phyloP scores from a whole-genome alignment of 2,888 invertebrate species.

The Vanessa cardui region DNA sequence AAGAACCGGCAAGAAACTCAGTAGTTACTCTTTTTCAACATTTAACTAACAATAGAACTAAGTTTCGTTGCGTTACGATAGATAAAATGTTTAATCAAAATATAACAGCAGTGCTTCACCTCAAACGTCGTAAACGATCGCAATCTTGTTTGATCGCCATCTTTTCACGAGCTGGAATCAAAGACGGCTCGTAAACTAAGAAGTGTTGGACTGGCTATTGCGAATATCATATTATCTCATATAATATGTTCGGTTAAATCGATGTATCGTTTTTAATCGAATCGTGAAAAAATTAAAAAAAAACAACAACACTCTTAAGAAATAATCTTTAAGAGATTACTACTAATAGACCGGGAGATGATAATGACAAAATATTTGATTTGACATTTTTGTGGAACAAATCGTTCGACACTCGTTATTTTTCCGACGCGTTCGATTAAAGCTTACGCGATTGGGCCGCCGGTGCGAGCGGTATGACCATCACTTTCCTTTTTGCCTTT shows the following conservation, averaged over 20 bases:
- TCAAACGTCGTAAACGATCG: conserved; percentile 30
- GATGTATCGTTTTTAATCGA: not conserved
- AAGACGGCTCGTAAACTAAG: conserved; percentile 28
- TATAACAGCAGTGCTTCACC: conserved; percentile 9
- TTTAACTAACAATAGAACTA: not conserved
- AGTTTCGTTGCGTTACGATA: not conserved
- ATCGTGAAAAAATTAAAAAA: not conserved
- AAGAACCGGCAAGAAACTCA: too few relatives aligned
- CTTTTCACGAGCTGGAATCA: conserved; percentile 30
- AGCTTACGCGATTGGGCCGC: too few relatives aligned
- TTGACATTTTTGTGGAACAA: too few relatives aligned
- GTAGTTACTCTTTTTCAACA: too few relatives aligned
- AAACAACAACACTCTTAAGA: too few relatives aligned
- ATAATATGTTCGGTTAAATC: not conserved
- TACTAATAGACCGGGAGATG: too few relatives aligned
- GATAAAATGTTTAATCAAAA: conserved; percentile 10
- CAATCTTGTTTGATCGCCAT: conserved; percentile 27
- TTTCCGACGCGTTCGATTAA: too few relatives aligned
- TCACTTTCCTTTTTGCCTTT: too few relatives aligned
- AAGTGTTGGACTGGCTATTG: conserved; percentile 16
- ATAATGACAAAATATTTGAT: too few relatives aligned
- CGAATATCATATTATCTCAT: not conserved
- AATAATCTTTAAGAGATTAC: too few relatives aligned
- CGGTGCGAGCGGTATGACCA: too few relatives aligned
- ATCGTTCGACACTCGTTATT: too few relatives aligned